Percentiles rank a stretch among this genome's conserved stretches.
Evolutionary conservation across 2,888 invertebrate species (phyloP).

Genomic region (Cephus sareptanus): DNA sequence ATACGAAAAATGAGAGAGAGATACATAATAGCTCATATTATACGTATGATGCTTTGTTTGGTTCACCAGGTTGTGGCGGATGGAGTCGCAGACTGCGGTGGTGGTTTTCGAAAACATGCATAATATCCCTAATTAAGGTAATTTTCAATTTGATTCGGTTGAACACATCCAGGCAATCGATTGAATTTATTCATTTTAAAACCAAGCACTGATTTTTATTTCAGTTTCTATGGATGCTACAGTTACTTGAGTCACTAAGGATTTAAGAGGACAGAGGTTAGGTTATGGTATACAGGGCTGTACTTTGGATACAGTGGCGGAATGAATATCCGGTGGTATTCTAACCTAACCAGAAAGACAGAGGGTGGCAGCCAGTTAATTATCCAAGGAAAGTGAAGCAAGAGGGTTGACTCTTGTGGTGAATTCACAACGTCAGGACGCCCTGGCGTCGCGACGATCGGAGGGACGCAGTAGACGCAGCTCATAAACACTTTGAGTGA

Average conservation of each 20-base stretch:
- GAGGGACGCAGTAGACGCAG: conserved; percentile 39
- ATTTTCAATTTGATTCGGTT: not conserved
- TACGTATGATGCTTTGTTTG: not conserved
- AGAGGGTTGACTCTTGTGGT: conserved; percentile 20
- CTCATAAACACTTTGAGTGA: conserved; percentile 58
- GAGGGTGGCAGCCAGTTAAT: conserved; percentile 50
- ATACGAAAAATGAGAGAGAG: not conserved
- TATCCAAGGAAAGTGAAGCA: conserved; percentile 55
- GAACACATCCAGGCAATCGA: not conserved
- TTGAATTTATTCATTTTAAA: not conserved
- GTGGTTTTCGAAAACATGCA: not conserved
- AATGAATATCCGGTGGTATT: not conserved
- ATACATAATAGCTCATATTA: not conserved
- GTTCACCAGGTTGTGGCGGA: not conserved
- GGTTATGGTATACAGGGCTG: not conserved
- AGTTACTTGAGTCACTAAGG: not conserved
- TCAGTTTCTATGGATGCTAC: conserved; percentile 1
- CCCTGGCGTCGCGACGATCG: conserved; percentile 48
- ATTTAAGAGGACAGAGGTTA: not conserved
- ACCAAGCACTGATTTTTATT: not conserved
- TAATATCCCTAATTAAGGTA: not conserved
- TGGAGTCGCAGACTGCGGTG: not conserved
- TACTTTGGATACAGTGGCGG: not conserved
- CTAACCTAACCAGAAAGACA: not conserved
- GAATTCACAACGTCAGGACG: conserved; percentile 8